These are phyloP conservation scores for Rutpela maculata DNA, from an alignment of 2,888 invertebrate species.

Conservation along the genomic window DNA sequence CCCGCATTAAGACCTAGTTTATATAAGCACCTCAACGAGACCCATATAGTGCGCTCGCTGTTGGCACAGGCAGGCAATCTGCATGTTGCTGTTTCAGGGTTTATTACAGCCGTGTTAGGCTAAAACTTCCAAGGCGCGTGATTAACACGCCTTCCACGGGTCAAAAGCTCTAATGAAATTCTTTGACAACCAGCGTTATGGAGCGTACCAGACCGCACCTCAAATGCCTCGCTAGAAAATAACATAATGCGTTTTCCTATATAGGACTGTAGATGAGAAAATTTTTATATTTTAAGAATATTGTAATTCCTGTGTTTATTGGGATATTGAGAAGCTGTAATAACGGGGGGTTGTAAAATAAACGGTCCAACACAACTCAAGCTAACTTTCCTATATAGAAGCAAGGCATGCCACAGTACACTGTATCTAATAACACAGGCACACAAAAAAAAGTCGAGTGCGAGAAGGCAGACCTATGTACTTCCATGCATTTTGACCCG, in stretches of 20 bases:
- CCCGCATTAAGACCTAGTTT: conserved; percentile 7
- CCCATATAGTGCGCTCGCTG: background rate
- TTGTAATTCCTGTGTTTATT: no score
- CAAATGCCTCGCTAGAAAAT: background rate
- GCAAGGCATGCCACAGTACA: no score
- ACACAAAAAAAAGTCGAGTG: no score
- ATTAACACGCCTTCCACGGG: conserved; percentile 3
- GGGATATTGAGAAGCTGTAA: no score
- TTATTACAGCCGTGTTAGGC: conserved; percentile 4
- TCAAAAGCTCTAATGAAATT: conserved; percentile 4
- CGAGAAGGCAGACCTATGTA: no score
- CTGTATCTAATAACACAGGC: no score
- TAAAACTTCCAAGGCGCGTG: background rate
- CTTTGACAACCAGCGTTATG: background rate
- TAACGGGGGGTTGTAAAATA: no score
- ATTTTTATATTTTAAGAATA: no score
- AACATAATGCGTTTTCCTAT: background rate
- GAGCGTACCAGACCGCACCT: background rate
- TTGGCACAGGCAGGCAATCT: conserved; percentile 2
- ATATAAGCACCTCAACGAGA: conserved; percentile 4
- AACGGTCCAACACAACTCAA: no score
- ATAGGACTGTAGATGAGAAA: background rate
- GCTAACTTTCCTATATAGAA: no score
- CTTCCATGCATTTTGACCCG: no score
- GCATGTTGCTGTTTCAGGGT: conserved; percentile 7